phyloP scores from a whole-genome alignment of 1,140 invertebrate species.

The Drosophila rhopaloa region DNA sequence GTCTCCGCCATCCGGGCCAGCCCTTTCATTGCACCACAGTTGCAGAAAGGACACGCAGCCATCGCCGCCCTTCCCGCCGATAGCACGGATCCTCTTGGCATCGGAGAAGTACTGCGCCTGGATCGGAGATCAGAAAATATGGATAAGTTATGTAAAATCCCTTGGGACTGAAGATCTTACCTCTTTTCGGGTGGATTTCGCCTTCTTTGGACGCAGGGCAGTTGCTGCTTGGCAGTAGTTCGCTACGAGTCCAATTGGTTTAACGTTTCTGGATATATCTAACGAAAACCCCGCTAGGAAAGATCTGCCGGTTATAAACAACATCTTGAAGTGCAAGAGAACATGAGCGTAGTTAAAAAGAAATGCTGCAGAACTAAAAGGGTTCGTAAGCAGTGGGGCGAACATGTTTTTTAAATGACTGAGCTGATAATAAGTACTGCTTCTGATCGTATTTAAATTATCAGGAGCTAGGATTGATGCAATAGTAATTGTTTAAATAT shows the following conservation, averaged over 20 bases:
- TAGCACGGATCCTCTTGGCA: conserved; percentile 87
- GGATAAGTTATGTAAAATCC: conserved; percentile 44
- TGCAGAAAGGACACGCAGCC: conserved; percentile 94
- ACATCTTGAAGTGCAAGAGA: conserved; percentile 8
- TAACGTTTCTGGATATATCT: conserved; percentile 7
- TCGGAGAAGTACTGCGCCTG: conserved; percentile 89
- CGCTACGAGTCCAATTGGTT: background rate
- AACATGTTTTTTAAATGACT: no score
- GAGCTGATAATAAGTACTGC: no score
- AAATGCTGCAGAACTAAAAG: background rate
- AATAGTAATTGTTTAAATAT: no score
- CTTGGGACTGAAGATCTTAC: conserved; percentile 10
- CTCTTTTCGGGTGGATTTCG: conserved; percentile 71
- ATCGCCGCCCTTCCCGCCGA: conserved; percentile 96
- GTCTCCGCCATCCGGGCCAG: conserved; percentile 98
- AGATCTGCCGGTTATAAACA: conserved; percentile 26
- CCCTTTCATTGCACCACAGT: conserved; percentile 92
- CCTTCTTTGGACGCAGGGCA: conserved; percentile 70
- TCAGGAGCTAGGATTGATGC: no score
- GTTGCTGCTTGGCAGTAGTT: conserved; percentile 62
- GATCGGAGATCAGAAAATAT: background rate
- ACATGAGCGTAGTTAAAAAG: background rate
- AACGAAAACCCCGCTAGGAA: conserved; percentile 13
- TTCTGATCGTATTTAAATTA: no score
- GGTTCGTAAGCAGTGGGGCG: no score